A percentile compares a stretch with the other conserved stretches of the same genome.
Conservation (phyloP, 2,888 invertebrate genomes). For the Dynastes maya region DNA sequence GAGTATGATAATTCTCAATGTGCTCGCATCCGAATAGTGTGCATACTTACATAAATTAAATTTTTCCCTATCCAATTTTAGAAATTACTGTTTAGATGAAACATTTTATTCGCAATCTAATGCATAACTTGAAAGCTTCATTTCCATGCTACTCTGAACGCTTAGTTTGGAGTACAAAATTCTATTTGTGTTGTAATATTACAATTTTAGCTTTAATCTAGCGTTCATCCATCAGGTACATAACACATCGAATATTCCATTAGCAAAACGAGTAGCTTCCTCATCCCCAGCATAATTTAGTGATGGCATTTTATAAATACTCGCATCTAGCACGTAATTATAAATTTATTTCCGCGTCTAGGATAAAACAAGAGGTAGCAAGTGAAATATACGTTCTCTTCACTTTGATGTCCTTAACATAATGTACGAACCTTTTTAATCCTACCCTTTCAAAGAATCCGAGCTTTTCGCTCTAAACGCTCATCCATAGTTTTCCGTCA, state of each 20-base stretch:
- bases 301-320: neutral
- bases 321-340: neutral
- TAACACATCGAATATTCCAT: neutral
- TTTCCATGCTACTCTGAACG: too few relatives aligned
- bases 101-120: too few relatives aligned
- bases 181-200: neutral
- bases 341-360: conserved; percentile 5
- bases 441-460: conserved; percentile 2
- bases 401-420: neutral
- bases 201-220: too few relatives aligned
- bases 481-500: conserved; percentile 31
- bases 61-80: too few relatives aligned
- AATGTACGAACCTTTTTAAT: conserved; percentile 5
- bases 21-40: too few relatives aligned
- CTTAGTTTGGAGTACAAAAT: neutral
- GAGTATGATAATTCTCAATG: too few relatives aligned
- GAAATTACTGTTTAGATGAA: too few relatives aligned
- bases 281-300: neutral
- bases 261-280: neutral
- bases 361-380: neutral
- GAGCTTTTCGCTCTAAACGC: conserved; percentile 29
- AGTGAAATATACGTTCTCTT: neutral
- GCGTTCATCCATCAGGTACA: neutral
- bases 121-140: too few relatives aligned
- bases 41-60: too few relatives aligned